phyloP scores from a whole-genome alignment of 2,888 invertebrate genomes.

The Orthosia gothica region DNA sequence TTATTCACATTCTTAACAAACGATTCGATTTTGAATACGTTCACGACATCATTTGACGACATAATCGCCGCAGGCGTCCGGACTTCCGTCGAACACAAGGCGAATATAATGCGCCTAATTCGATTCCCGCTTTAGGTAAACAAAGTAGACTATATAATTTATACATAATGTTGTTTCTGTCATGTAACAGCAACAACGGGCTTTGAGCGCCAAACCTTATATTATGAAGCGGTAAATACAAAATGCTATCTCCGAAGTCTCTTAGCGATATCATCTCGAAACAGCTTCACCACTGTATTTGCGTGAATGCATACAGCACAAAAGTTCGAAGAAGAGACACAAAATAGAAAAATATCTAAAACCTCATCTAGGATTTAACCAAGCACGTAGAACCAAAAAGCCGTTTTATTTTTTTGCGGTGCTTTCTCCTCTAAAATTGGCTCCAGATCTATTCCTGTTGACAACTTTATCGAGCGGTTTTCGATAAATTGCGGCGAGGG shows the following conservation, averaged over 20 bases:
- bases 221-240: slow-evolving; percentile 41
- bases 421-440: slow-evolving; percentile 88
- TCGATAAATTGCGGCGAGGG: slow-evolving; percentile 91
- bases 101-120: slow-evolving; percentile 34
- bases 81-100: slow-evolving; percentile 29
- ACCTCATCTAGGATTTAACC: slow-evolving; percentile 74
- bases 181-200: slow-evolving; percentile 1
- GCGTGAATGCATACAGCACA: slow-evolving; percentile 44
- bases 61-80: slow-evolving; percentile 29
- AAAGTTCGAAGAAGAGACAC: slow-evolving; percentile 25
- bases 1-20: slow-evolving; percentile 5
- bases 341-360: slow-evolving; percentile 62
- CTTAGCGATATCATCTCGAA: slow-evolving; percentile 47
- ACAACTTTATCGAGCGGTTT: slow-evolving; percentile 91
- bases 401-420: slow-evolving; percentile 83
- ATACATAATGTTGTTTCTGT: neutral
- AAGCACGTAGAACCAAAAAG: slow-evolving; percentile 79
- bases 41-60: slow-evolving; percentile 26
- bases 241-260: slow-evolving; percentile 49
- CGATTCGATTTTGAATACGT: neutral
- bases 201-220: slow-evolving; percentile 30
- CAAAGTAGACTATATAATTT: slow-evolving; percentile 7
- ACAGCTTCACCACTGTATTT: slow-evolving; percentile 38
- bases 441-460: slow-evolving; percentile 90
- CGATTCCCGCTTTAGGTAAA: slow-evolving; percentile 9